A percentile compares a stretch with the other conserved stretches of the same genome.
These are phyloP conservation scores for Nicator chloris DNA, from an alignment of 2,113 vertebrate species.

Conservation along the genomic window DNA sequence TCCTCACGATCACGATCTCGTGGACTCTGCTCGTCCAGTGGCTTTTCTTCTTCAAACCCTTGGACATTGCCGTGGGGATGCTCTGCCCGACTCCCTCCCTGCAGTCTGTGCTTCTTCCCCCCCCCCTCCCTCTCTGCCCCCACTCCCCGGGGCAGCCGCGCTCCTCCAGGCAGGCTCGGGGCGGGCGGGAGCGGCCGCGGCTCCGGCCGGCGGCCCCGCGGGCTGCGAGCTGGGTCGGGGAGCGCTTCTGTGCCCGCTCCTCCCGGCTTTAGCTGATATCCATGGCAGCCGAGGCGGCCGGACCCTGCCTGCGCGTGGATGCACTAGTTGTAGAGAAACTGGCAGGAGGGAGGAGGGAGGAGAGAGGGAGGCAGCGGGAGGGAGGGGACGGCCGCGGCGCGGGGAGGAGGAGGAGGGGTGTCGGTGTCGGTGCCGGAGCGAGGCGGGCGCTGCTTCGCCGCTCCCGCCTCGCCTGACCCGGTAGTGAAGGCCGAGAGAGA, in stretches of 20 bases:
- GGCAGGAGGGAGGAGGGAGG: slow-evolving; percentile 35
- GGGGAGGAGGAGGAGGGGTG: slow-evolving; percentile 11
- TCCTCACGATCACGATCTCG: slow-evolving; percentile 87
- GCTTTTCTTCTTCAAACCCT: slow-evolving; percentile 92
- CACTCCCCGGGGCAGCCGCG: slow-evolving; percentile 11
- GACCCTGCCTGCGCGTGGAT: slow-evolving; percentile 25
- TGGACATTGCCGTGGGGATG: slow-evolving; percentile 88
- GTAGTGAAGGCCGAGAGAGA: slow-evolving; percentile 67
- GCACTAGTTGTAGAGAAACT: slow-evolving; percentile 73
- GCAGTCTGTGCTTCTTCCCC: neutral
- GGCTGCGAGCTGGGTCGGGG: neutral
- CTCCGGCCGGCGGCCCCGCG: slow-evolving; percentile 16
- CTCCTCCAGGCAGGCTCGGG: slow-evolving; percentile 30
- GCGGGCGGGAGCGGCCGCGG: neutral
- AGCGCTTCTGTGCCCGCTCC: slow-evolving; percentile 6
- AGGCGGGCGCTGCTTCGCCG: slow-evolving; percentile 29
- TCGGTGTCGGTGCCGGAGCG: slow-evolving; percentile 1
- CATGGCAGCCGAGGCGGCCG: slow-evolving; percentile 70
- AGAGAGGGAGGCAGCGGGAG: neutral
- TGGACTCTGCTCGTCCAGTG: slow-evolving; percentile 98
- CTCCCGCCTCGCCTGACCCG: slow-evolving; percentile 58
- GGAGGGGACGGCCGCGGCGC: slow-evolving; percentile 9
- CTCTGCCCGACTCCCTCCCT: slow-evolving; percentile 49
- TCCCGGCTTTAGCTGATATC: slow-evolving; percentile 67
- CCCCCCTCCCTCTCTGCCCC: neutral